phyloP scores from a whole-genome alignment of 30 jellyfish, hydroid and myxozoan genomes.

The Morbakka virulenta region DNA sequence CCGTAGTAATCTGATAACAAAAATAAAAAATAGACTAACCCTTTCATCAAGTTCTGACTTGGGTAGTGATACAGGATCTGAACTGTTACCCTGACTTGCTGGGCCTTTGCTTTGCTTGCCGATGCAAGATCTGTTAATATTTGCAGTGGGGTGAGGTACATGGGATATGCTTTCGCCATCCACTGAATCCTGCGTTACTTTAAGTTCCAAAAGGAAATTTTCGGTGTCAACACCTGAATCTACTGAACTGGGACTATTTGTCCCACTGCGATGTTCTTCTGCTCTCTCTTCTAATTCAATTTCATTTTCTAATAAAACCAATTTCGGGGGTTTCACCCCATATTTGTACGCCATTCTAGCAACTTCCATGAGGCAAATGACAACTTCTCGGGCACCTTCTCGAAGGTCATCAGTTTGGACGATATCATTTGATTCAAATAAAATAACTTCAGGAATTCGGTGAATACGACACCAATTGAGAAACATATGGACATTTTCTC shows the following conservation, averaged over 20 bases:
- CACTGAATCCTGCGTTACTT: background rate
- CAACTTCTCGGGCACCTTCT: conserved; percentile 97
- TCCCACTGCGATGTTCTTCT: conserved; percentile 46
- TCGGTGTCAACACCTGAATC: conserved; percentile 95
- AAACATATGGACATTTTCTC: conserved; percentile 89
- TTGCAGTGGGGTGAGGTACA: background rate
- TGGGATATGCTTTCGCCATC: background rate
- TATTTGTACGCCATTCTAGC: conserved; percentile 84
- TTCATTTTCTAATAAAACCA: conserved; percentile 72
- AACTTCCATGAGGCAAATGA: conserved; percentile 93
- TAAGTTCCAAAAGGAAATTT: background rate
- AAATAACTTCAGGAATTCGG: conserved; percentile 74
- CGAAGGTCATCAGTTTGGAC: conserved; percentile 94
- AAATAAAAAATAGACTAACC: too few species aligned
- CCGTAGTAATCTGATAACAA: too few species aligned
- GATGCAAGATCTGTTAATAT: background rate
- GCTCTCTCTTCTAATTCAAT: conserved; percentile 79
- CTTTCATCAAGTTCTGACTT: conserved; percentile 56
- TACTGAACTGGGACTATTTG: conserved; percentile 62
- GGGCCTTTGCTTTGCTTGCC: background rate
- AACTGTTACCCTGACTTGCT: background rate
- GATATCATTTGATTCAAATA: conserved; percentile 95
- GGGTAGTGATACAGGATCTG: conserved; percentile 42
- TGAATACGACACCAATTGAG: conserved; percentile 90
- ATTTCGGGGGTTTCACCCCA: conserved; percentile 94